These are phyloP conservation scores for Empis livida DNA, from an alignment of 2,888 invertebrate species.

Conservation along the genomic window DNA sequence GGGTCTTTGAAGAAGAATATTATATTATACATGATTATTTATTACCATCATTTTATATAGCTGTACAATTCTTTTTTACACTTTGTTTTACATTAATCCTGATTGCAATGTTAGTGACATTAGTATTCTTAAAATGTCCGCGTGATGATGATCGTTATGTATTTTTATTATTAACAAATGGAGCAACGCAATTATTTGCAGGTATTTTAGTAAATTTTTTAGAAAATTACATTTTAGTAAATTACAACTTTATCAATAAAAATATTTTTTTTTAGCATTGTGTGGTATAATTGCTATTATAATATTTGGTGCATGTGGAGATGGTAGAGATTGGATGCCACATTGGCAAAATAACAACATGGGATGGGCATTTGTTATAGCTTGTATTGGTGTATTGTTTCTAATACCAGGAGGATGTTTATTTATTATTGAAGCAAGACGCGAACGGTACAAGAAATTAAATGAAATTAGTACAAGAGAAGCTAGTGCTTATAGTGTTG, in stretches of 20 bases:
- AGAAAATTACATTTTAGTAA: no score
- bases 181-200: conserved; percentile 56
- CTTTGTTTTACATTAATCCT: conserved; percentile 71
- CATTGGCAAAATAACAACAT: conserved; percentile 91
- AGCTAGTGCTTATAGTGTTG: conserved; percentile 52
- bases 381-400: conserved; percentile 61
- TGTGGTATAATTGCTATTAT: conserved; percentile 73
- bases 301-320: conserved; percentile 81
- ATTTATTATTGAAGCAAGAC: conserved; percentile 71
- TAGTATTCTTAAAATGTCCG: conserved; percentile 59
- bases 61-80: conserved; percentile 89
- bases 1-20: conserved; percentile 95
- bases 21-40: conserved; percentile 86
- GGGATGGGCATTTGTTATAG: conserved; percentile 87
- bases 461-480: conserved; percentile 56
- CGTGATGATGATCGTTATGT: conserved; percentile 65
- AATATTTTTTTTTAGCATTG: conserved; percentile 45
- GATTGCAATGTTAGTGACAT: conserved; percentile 58
- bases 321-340: conserved; percentile 91
- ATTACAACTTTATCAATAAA: no score
- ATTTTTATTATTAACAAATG: conserved; percentile 58
- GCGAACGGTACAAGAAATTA: conserved; percentile 58
- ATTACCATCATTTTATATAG: conserved; percentile 81
- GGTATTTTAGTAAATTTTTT: conserved; percentile 33
- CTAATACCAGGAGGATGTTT: conserved; percentile 65